Evolutionary conservation across 1,140 invertebrate species (phyloP), one percentile per base, ranked within the genome.

Genomic region (Procambarus virginalis): DNA sequence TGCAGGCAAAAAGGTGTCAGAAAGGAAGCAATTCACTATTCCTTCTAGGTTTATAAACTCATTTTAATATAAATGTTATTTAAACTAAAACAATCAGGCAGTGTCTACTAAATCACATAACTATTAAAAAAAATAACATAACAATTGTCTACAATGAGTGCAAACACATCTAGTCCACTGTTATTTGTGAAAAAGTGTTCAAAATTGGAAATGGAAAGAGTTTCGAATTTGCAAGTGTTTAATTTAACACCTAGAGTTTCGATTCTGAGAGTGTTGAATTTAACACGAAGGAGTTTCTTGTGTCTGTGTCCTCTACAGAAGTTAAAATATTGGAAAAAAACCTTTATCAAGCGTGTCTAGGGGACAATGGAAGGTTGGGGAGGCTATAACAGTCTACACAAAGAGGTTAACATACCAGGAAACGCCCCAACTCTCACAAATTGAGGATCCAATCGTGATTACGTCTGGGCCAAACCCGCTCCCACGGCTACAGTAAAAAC

Each of bases 391-490:
- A 58, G 12, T 80, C 78, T 80, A 80, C 78, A 80, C 78, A 80
- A 80, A 73, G 68, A 73, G 68, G 68, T 73, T 55, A 51, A 80
- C 78, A 80, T 80, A 80, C 78, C 78, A 80, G 78, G 78, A 80
- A 73, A 73, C 55, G 78, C 78, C 55, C 78, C 78, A 80, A 80
- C 78, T 73, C 78, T 80, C 49, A 80, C 78, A 80, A 80, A 80
- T 58, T 80, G 78, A 80, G 78, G 78, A 80, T 80, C 78, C 78
- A 80, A 80, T 80, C 78, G 78, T 80, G 78, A 51, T 80, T 80
- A 80, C 78, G 78, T 51, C 78, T 80, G 49, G 78, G 49, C 49
- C 49, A 80, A 80, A 80, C 78, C 78, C 78, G 78, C 78, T 80
- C 78, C 78, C 78, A 80, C 55, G 49, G 22, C 78, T 80, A 80